A percentile compares a stretch with the other conserved stretches of the same genome.
Evolutionary conservation across 2,888 invertebrate species (phyloP).

Genomic region (Pinctada fucata): DNA sequence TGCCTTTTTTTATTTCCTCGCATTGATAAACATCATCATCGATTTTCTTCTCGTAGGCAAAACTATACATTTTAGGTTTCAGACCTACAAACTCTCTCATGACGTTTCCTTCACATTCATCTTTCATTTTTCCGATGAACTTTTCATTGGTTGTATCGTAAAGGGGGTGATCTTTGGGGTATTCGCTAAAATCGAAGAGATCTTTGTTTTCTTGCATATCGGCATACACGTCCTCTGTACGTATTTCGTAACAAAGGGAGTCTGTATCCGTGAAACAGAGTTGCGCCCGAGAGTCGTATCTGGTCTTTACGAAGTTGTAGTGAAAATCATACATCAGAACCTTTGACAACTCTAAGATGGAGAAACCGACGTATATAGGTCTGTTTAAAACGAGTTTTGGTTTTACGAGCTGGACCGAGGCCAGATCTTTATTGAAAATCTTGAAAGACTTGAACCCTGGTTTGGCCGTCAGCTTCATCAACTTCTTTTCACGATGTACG

Average conservation of each 20-base stretch:
- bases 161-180: conserved; percentile 39
- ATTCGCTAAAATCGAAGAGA: conserved; percentile 38
- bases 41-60: conserved; percentile 13
- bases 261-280: conserved; percentile 63
- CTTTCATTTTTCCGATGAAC: conserved; percentile 40
- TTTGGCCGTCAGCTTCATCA: conserved; percentile 38
- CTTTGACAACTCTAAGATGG: conserved; percentile 38
- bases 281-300: conserved; percentile 48
- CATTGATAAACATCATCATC: no score
- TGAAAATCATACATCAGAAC: conserved; percentile 60
- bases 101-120: conserved; percentile 29
- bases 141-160: conserved; percentile 40
- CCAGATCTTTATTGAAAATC: conserved; percentile 36
- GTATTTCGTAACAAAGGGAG: conserved; percentile 61
- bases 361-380: conserved; percentile 39
- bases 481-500: conserved; percentile 19
- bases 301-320: conserved; percentile 67
- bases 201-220: conserved; percentile 51
- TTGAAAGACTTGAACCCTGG: conserved; percentile 29
- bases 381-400: conserved; percentile 37
- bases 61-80: conserved; percentile 44
- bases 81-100: conserved; percentile 44
- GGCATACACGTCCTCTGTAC: conserved; percentile 73
- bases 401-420: conserved; percentile 34
- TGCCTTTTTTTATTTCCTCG: conserved; percentile 23